Evolutionary conservation across 2,797 vertebrate species (phyloP), one percentile per base, ranked within the genome.

Genomic region (Coregonus suidteri): DNA sequence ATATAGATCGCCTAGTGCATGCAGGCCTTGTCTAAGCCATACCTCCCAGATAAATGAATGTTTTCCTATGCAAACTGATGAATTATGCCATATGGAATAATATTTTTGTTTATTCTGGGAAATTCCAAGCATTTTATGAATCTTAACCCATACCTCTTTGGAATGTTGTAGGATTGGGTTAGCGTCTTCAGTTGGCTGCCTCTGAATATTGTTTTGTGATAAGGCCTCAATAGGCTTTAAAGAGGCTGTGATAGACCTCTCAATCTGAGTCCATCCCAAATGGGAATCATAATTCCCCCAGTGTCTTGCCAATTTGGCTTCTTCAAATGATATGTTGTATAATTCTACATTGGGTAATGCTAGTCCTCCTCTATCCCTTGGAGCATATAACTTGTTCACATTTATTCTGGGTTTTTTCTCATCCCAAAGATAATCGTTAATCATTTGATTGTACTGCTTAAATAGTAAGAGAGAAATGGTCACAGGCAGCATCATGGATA

Each of bases 241-340:
- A 13, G 35, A 67, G 11, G 9, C 35, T 5, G n/a, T 59, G 31
- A 68, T 30, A 0, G 3, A 1, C 7, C 11, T n/a, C 30, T 77
- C 70, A 9, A 78, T 47, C 14, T 59, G 53, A 7, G 72, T 7
- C 64, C 80, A 77, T 4, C 41, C 30, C 7, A 25, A 65, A 5
- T 15, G 16, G 4, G 34, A 73, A 20, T 47, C 73, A 41, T 18
- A 47, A 47, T 47, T 47, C 1, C 7, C 5, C 16, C 35, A 81
- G 0, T 25, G 0, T 25, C 16, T 7, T 31, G 1, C 25, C 37
- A 75, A 25, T 52, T 69, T 75, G 15, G 75, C 74, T 1, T 79
- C 62, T 79, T 79, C 76, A 74, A 78, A 83, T n/a, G 69, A 74
- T 20, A 62, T 37, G 18, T 52, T 78, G 56, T 77, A 56, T 20